These are phyloP conservation scores for Ctenochaetus hawaiiensis DNA, from an alignment of 2,797 vertebrate species.

Conservation along the genomic window DNA sequence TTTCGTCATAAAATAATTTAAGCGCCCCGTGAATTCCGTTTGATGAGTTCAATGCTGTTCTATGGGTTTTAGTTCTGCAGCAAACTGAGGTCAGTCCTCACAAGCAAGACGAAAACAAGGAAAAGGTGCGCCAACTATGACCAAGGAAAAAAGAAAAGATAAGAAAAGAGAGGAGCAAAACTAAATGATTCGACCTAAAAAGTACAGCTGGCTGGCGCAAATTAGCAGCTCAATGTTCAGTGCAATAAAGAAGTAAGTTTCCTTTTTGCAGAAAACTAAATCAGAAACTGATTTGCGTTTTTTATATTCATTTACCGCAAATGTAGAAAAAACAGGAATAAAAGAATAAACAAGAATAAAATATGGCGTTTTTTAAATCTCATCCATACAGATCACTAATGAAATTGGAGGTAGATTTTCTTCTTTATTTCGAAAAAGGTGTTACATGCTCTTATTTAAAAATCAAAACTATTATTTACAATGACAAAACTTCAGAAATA, in stretches of 20 bases:
- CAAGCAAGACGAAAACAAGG: neutral
- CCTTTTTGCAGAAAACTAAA: neutral
- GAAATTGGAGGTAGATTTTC: slow-evolving; percentile 53
- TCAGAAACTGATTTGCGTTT: neutral
- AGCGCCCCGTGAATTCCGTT: neutral
- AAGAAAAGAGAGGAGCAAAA: neutral
- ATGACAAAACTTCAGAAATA: slow-evolving; percentile 82
- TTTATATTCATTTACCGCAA: no score
- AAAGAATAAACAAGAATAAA: neutral
- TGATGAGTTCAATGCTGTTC: neutral
- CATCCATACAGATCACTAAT: slow-evolving; percentile 19
- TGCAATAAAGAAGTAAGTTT: neutral
- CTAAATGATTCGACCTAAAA: neutral
- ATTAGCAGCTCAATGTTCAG: no score
- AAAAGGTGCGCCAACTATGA: neutral
- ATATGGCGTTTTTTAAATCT: neutral
- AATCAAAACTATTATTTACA: slow-evolving; percentile 86
- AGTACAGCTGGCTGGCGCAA: neutral
- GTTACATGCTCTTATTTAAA: slow-evolving; percentile 81
- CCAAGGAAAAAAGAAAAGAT: no score
- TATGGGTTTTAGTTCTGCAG: neutral
- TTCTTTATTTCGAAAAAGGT: slow-evolving; percentile 83
- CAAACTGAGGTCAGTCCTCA: neutral
- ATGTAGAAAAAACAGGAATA: neutral
- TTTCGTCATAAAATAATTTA: neutral